Conservation (phyloP, 1,140 invertebrate genomes). For the Bombus sibiricus region DNA sequence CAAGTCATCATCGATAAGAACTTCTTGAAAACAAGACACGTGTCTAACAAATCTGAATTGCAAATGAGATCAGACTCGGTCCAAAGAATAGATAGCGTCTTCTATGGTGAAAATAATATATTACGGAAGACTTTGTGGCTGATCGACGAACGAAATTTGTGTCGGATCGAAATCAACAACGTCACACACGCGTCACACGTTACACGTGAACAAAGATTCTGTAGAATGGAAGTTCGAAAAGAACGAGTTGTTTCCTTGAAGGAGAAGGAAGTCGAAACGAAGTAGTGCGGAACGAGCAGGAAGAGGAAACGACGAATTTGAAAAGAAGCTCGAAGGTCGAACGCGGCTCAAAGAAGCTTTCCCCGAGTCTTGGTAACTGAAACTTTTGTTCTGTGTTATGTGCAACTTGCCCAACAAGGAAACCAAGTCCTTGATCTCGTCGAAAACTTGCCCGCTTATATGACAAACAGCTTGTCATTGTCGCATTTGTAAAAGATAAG, state of each 20-base stretch:
- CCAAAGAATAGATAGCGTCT: no score
- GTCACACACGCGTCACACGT: background rate
- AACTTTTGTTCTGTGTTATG: background rate
- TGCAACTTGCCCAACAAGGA: background rate
- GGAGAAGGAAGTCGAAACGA: background rate
- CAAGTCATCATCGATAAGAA: no score
- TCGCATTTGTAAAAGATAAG: background rate
- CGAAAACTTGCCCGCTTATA: constrained; percentile 6
- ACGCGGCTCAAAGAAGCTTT: constrained; percentile 24
- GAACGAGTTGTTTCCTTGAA: background rate
- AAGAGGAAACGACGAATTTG: constrained; percentile 9
- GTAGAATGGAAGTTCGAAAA: background rate
- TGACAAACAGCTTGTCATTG: constrained; percentile 37
- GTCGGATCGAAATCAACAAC: background rate
- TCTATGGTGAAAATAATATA: no score
- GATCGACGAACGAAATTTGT: background rate
- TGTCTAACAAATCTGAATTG: no score
- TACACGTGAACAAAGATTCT: background rate
- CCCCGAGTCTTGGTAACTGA: background rate
- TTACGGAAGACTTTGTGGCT: background rate
- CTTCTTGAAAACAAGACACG: no score
- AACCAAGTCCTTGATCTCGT: constrained; percentile 4
- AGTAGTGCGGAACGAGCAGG: background rate
- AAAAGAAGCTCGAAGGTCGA: constrained; percentile 26
- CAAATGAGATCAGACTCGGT: no score